Evolutionary conservation across 2,113 vertebrate species (phyloP), one percentile per base, ranked within the genome.

Genomic region (Mungos mungo): DNA sequence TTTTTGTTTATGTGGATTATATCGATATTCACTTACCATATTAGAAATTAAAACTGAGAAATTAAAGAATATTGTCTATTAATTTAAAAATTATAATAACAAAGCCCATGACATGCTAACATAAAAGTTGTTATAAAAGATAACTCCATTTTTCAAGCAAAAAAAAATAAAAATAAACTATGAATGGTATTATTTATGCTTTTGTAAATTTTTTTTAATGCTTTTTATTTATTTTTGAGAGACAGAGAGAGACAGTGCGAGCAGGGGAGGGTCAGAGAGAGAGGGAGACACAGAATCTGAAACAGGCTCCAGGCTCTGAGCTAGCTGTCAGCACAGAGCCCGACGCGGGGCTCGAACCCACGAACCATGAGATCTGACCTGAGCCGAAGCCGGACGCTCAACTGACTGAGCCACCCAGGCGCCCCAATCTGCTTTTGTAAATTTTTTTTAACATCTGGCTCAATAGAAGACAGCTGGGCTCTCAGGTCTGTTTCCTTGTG

Each of bases 31-130:
- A n/a, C 10, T 69, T 86, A 85, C 3, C 19, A 7, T 35, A 41
- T 13, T 87, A 88, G 63, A 80, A 83, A 94, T 87, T 68, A 74
- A 92, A 90, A 71, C 29, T 29, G 50, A 95, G 45, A 71, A 50
- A 47, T 33, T 72, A 33, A 35, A 94, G 85, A 45, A 69, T 79
- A 45, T 21, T 66, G 7, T 52, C 33, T 79, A 72, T n/a, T 41
- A 88, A 33, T 38, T 76, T 3, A 95, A 90, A 95, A 93, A 52
- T 38, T 27, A 25, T 9, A 71, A 74, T 29, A 31, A 68, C 23
- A 38, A 41, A 63, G 7, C 2, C 45, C 14, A 84, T 33, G 72
- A 27, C 0, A 1, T 19, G 12, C 12, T 71, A 79, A 45, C 5
- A 77, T 79, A 68, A 97, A 69, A 60, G 63, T 52, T 72, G 7